Evolutionary conservation across 2,113 vertebrate species (phyloP).

Genomic region (Aix galericulata): DNA sequence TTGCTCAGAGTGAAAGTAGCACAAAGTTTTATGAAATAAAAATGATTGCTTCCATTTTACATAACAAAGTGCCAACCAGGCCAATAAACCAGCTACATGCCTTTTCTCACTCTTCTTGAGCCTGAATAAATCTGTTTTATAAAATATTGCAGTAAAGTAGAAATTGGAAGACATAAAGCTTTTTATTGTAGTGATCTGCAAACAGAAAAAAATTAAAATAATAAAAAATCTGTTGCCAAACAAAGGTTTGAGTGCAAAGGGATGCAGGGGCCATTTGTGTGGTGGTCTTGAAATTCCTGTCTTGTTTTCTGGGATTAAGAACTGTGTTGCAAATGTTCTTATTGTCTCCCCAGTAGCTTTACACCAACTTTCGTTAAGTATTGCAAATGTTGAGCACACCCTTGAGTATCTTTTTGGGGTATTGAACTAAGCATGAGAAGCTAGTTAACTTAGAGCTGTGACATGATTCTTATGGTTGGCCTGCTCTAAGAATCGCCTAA

Average conservation of each 20-base stretch:
- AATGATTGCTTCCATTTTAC: neutral
- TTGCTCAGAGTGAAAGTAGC: neutral
- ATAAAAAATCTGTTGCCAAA: neutral
- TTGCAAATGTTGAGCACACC: neutral
- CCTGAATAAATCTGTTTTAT: neutral
- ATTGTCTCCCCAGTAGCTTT: neutral
- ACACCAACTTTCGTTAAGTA: neutral
- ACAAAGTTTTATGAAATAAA: neutral
- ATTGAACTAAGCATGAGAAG: neutral
- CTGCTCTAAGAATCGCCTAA: neutral
- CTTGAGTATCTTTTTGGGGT: neutral
- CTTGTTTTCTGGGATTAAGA: neutral
- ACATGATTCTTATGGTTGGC: neutral
- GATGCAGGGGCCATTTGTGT: neutral
- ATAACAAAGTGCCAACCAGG: neutral
- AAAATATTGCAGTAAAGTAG: neutral
- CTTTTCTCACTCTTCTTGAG: neutral
- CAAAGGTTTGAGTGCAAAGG: neutral
- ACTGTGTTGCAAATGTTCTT: neutral
- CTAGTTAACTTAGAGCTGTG: neutral
- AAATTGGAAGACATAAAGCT: neutral
- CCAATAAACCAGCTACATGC: neutral
- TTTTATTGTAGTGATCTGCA: neutral
- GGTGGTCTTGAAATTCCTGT: neutral
- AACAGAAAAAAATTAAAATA: neutral